A percentile compares a stretch with the other conserved stretches of the same genome.
Conservation (phyloP, 2,797 vertebrate genomes). For the Chromis chromis region DNA sequence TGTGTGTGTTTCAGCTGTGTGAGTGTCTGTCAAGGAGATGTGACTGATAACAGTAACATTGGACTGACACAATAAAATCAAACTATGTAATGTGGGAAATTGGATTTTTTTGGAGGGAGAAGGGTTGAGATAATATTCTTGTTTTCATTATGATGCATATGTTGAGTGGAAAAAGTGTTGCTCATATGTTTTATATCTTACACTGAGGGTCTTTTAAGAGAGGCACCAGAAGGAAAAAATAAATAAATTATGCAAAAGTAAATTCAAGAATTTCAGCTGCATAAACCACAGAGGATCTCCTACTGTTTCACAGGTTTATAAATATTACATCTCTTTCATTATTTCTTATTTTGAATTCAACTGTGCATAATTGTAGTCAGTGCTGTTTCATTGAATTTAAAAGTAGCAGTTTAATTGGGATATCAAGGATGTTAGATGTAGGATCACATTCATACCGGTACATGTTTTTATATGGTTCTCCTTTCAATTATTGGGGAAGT, state of each 20-base stretch:
- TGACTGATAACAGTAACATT: slow-evolving; percentile 28
- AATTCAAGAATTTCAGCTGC: slow-evolving; percentile 21
- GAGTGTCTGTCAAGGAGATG: slow-evolving; percentile 39
- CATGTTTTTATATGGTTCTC: slow-evolving; percentile 7
- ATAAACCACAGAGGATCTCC: slow-evolving; percentile 13
- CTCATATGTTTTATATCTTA: neutral
- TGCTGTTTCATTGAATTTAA: neutral
- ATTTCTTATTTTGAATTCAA: neutral
- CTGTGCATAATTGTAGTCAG: no score
- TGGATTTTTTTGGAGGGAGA: neutral
- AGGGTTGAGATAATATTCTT: neutral
- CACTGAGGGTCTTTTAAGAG: neutral
- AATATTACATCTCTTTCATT: neutral
- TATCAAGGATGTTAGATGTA: neutral
- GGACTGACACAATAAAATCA: slow-evolving; percentile 21
- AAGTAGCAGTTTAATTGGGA: neutral
- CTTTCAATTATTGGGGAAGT: slow-evolving; percentile 27
- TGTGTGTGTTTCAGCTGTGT: slow-evolving; percentile 35
- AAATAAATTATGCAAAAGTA: slow-evolving; percentile 26
- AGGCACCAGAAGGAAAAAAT: neutral
- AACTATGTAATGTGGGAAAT: slow-evolving; percentile 1
- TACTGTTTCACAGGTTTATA: neutral
- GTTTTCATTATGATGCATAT: neutral
- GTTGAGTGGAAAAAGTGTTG: neutral
- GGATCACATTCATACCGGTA: neutral